Base-by-base conservation (phyloP, 2,113 vertebrate genomes). In the Pedionomus torquatus region DNA sequence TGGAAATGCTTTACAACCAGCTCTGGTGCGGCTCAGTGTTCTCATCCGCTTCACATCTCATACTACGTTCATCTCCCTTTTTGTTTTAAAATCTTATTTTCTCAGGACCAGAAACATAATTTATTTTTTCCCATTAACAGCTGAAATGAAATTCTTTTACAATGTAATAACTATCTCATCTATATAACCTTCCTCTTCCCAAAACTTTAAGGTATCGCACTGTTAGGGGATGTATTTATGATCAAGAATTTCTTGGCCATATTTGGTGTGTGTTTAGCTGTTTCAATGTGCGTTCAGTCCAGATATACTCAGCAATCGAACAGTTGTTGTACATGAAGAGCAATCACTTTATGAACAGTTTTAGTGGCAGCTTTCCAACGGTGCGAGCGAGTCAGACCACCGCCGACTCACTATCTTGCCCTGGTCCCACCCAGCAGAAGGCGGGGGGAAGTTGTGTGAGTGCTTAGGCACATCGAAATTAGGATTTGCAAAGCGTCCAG, bases 21-120 rank as follows among this genome's bases (percentile, higher is more conserved):
- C 49, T 79, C 74, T 89, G 37, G 55, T 64, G n/a, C 83, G 48
- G 71, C 39, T 81, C 51, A 46, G 39, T 44, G 33, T 82, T 95
- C 57, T 92, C 44, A 83, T 74, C 64, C 26, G 74, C 48, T 86
- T 68, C 65, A 33, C 48, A 71, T 76, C 30, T 44, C 83, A 57
- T 84, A 64, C 77, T 68, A 75, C 7, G 76, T 6, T 90, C 55
- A 71, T 89, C 46, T 54, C 33, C 26, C 54, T 75, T 85, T 79
- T 87, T 69, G 35, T 70, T 78, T 52, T 21, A 74, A 90, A 83
- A 97, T 94, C 76, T 83, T 78, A 91, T 89, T 97, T 97, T 95
- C 74, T 17, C 78, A 81, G 31, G 84, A 87, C 35, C 30, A 95
- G 83, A 84, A 90, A 57, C 24, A 61, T 72, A 76, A 87, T 92